phyloP scores from a whole-genome alignment of 2,113 vertebrate species.

The Chauna torquata region DNA sequence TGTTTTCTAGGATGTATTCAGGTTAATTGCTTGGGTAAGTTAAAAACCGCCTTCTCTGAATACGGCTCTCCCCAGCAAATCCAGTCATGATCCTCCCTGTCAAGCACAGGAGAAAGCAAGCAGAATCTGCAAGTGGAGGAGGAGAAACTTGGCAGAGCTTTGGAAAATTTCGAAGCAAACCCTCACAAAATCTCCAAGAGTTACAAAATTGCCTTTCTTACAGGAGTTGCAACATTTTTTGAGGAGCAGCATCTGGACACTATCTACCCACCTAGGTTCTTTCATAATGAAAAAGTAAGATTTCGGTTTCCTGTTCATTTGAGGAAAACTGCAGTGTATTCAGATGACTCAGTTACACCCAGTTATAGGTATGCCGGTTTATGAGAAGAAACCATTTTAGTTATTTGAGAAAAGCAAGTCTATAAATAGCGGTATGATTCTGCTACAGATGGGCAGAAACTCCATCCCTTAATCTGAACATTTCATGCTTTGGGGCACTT shows the following conservation, averaged over 20 bases:
- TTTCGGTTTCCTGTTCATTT: not conserved
- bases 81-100: not conserved
- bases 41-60: constrained; percentile 15
- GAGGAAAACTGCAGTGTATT: not conserved
- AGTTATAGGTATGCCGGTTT: not conserved
- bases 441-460: constrained; percentile 47
- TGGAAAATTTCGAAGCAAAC: not conserved
- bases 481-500: constrained; percentile 42
- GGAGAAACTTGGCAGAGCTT: not conserved
- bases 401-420: constrained; percentile 14
- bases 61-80: not conserved
- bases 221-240: not conserved
- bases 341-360: constrained; percentile 11
- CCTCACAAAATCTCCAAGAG: not conserved
- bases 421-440: constrained; percentile 39
- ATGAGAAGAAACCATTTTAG: not conserved
- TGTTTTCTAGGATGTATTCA: not conserved
- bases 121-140: not conserved
- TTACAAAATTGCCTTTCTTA: not conserved
- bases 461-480: constrained; percentile 31
- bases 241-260: not conserved
- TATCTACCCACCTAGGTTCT: not conserved
- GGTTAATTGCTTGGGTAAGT: not conserved
- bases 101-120: not conserved
- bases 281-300: not conserved